These are phyloP conservation scores for Zosterops hypoxanthus DNA, from an alignment of 2,113 vertebrate species.

Conservation along the genomic window DNA sequence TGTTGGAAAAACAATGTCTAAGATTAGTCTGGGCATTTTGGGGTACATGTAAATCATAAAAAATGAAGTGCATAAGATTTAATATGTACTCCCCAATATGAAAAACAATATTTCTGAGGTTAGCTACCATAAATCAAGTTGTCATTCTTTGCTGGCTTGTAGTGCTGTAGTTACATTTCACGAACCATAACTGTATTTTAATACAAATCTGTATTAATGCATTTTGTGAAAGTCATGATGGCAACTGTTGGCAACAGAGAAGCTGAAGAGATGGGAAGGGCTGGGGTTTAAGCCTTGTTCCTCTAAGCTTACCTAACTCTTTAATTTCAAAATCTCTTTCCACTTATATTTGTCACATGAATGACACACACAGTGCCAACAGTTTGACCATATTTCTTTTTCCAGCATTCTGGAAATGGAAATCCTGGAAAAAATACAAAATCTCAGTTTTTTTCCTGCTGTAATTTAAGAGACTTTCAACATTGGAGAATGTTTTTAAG, in stretches of 20 bases:
- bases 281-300: not conserved
- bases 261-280: not conserved
- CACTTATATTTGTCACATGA: not conserved
- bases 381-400: not conserved
- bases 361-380: not conserved
- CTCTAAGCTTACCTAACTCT: not conserved
- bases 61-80: not conserved
- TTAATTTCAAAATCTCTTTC: not conserved
- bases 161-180: not conserved
- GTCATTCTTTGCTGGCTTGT: not conserved
- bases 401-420: not conserved
- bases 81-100: not conserved
- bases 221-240: not conserved
- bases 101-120: not conserved
- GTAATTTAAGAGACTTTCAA: not conserved
- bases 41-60: not conserved
- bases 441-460: fast-evolving
- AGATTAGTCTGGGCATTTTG: not conserved
- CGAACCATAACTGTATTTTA: not conserved
- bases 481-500: not conserved
- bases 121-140: not conserved
- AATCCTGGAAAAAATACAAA: not conserved
- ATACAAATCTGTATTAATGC: not conserved
- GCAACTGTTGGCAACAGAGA: not conserved
- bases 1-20: not conserved